Evolutionary conservation across 2,797 vertebrate genomes (phyloP), one percentile per base, ranked within the genome.

Genomic region (Fistularia tabacaria): DNA sequence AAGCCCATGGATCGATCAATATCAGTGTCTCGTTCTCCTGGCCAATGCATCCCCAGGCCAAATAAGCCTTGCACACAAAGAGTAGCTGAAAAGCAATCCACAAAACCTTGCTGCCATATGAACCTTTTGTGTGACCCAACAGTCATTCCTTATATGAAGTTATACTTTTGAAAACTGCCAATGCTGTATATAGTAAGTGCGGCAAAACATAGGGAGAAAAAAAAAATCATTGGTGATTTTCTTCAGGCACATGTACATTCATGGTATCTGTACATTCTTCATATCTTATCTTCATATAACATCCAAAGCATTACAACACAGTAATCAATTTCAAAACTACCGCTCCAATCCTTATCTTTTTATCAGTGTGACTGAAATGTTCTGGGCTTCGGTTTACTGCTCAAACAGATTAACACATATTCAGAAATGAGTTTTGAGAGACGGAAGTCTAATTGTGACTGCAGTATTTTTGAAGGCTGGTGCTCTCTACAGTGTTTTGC

Each of bases 401-500:
- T 25, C 25, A 25, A 25, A 25, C 25, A 25, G 25, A 25, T 25
- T 25, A 25, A 25, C 25, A 25, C 25, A 25, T 25, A 25, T 25
- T 25, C 25, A 25, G 25, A 25, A 25, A 25, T 25, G 77, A 74
- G 82, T 70, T 77, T 77, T 51, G 58, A 74, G 66, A 74, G 74
- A 81, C 83, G 60, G 72, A 82, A 79, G 73, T 74, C 60, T 64
- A 64, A 58, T 78, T 84, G 77, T 65, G 77, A 83, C 78, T 76
- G 76, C 56, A 42, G 57, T 79, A 73, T 76, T 76, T 75, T 82
- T 72, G 83, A 77, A 80, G 79, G 80, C 64, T 79, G 70, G 71
- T 66, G 78, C 76, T 74, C 66, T 80, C 74, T 59, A 79, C 73
- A 69, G 81, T 86, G 83, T 87, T 88, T 82, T 87, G 81, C 78